A percentile compares a stretch with the other conserved stretches of the same genome.
Conservation (phyloP, 2,797 vertebrate genomes). For the Thaleichthys pacificus region DNA sequence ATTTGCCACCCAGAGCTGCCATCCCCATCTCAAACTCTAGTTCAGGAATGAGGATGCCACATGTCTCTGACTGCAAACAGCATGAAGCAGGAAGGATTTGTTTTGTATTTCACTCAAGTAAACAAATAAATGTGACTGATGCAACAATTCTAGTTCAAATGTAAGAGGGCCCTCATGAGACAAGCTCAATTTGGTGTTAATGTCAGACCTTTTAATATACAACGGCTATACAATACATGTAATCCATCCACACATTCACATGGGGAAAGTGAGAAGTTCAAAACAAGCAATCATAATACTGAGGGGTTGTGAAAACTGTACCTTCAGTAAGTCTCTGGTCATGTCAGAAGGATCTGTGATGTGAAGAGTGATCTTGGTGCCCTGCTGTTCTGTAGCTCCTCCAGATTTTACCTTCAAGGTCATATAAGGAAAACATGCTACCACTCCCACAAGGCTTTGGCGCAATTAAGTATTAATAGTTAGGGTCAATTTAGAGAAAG, state of each 20-base stretch:
- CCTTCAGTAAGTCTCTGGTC: conserved; percentile 90
- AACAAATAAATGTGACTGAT: no score
- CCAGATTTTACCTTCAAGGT: conserved; percentile 87
- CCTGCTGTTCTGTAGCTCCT: conserved; percentile 84
- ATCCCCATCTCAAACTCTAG: conserved; percentile 96
- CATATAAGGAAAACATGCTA: not conserved
- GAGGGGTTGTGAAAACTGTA: conserved; percentile 28
- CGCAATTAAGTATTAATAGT: no score
- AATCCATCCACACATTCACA: no score
- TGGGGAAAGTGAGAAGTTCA: not conserved
- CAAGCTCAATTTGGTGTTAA: no score
- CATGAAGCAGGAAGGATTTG: not conserved
- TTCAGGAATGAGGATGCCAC: conserved; percentile 85
- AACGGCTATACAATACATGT: no score
- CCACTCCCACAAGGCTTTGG: not conserved
- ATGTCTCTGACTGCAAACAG: conserved; percentile 85
- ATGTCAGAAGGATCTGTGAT: conserved; percentile 86
- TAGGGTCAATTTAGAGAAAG: not conserved
- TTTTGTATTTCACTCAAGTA: no score
- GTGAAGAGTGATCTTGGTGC: conserved; percentile 84
- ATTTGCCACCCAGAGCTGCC: conserved; percentile 90
- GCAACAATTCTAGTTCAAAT: no score
- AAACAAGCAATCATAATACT: not conserved
- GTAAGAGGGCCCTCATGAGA: no score
- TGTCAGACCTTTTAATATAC: no score